phyloP scores from a whole-genome alignment of 2,113 vertebrate species.

The Stercorarius parasiticus region DNA sequence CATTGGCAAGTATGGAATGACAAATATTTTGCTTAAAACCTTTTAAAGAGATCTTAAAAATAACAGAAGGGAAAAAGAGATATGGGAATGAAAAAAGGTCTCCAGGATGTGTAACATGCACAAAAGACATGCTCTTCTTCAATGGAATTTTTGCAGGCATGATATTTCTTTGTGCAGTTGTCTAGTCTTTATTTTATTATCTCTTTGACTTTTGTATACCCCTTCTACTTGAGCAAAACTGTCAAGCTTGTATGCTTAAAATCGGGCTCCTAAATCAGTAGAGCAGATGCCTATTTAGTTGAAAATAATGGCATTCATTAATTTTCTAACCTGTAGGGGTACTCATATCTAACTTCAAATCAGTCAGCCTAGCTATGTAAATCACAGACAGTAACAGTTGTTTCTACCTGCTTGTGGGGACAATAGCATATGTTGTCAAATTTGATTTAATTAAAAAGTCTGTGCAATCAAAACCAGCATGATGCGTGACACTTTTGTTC shows the following conservation, averaged over 20 bases:
- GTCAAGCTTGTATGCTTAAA: background rate
- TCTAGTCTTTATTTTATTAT: background rate
- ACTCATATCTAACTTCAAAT: slow-evolving; percentile 32
- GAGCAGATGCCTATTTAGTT: slow-evolving; percentile 18
- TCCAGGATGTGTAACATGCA: background rate
- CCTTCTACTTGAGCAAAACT: background rate
- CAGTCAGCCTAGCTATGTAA: background rate
- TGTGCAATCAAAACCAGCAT: background rate
- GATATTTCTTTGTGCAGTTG: background rate
- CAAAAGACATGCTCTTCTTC: background rate
- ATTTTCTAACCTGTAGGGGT: slow-evolving; percentile 41
- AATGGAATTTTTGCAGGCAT: background rate
- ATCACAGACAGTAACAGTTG: slow-evolving; percentile 21
- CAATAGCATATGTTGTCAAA: slow-evolving; percentile 34
- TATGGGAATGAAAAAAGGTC: background rate
- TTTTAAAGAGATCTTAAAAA: background rate
- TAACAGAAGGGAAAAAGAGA: background rate
- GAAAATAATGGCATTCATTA: slow-evolving; percentile 28
- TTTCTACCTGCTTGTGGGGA: slow-evolving; percentile 16
- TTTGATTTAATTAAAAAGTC: slow-evolving; percentile 35
- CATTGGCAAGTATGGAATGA: background rate
- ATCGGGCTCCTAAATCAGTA: background rate
- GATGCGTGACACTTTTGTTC: background rate
- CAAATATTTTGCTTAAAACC: background rate
- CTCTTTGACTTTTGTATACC: background rate